Evolutionary conservation across 2,797 vertebrate species (phyloP).

Genomic region (Rhynchonycteris naso): DNA sequence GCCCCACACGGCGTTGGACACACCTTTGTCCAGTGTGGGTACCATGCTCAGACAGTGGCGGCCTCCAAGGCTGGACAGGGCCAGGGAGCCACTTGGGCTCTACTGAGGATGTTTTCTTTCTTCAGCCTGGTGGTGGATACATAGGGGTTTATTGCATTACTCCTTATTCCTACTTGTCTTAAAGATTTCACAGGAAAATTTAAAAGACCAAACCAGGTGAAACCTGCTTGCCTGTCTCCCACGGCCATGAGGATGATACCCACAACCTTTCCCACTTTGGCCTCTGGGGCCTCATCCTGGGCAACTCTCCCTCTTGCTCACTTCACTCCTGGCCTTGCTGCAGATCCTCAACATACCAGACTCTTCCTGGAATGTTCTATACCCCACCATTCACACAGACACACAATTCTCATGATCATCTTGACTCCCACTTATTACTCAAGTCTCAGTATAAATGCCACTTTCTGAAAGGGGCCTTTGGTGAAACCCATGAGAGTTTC

Average conservation of each 20-base stretch:
- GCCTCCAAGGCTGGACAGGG: neutral
- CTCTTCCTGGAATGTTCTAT: slow-evolving; percentile 14
- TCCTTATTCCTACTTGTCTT: neutral
- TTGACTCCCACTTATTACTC: neutral
- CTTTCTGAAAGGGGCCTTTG: neutral
- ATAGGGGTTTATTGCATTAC: neutral
- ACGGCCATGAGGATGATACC: fast-evolving
- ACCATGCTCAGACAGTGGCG: fast-evolving
- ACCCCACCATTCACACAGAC: neutral
- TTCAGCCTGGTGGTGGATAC: neutral
- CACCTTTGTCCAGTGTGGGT: fast-evolving
- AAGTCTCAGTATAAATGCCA: neutral
- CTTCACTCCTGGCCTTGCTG: neutral
- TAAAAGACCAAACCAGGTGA: neutral
- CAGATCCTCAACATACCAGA: neutral
- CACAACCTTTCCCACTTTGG: fast-evolving
- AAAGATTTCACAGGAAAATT: neutral
- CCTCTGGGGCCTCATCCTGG: neutral
- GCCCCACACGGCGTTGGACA: fast-evolving
- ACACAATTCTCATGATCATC: neutral
- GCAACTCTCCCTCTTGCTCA: neutral
- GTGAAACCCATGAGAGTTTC: neutral
- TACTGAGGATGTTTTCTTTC: neutral
- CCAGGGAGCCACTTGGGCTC: neutral
- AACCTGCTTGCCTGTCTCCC: neutral